phyloP scores from a whole-genome alignment of 2,797 vertebrate species.

The Psittacula echo region DNA sequence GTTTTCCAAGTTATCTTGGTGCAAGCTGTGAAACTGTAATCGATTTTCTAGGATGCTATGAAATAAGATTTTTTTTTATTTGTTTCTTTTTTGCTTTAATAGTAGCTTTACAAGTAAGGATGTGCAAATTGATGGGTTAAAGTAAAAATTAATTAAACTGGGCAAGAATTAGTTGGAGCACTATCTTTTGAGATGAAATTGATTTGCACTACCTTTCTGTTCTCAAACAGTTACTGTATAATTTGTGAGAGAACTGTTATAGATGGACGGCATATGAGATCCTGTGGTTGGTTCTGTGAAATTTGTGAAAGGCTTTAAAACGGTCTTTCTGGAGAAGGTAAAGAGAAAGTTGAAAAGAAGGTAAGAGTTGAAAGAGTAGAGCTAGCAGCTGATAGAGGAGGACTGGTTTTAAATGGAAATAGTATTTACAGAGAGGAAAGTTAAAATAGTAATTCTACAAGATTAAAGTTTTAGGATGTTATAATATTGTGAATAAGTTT shows the following conservation, averaged over 20 bases:
- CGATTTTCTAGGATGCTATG: slow-evolving; percentile 34
- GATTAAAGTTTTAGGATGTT: slow-evolving; percentile 39
- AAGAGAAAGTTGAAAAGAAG: slow-evolving; percentile 72
- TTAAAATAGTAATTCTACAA: slow-evolving; percentile 10
- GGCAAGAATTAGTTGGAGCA: slow-evolving; percentile 43
- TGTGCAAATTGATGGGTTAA: slow-evolving; percentile 58
- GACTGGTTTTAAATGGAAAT: slow-evolving; percentile 26
- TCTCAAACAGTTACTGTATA: slow-evolving; percentile 52
- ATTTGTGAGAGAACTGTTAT: slow-evolving; percentile 52
- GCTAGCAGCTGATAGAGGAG: not conserved
- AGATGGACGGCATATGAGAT: slow-evolving; percentile 23
- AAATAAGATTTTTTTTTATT: slow-evolving; percentile 53
- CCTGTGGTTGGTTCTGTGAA: slow-evolving; percentile 49
- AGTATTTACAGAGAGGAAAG: slow-evolving; percentile 53
- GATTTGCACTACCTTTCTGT: slow-evolving; percentile 75
- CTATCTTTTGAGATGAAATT: slow-evolving; percentile 54
- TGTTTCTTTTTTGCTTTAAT: slow-evolving; percentile 64
- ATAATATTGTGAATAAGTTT: slow-evolving; percentile 50
- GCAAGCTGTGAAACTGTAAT: slow-evolving; percentile 69
- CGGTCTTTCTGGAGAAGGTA: slow-evolving; percentile 43
- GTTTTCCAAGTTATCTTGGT: slow-evolving; percentile 52
- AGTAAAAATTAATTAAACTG: slow-evolving; percentile 35
- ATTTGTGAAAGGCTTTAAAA: slow-evolving; percentile 47
- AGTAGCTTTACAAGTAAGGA: slow-evolving; percentile 72
- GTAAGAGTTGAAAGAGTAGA: slow-evolving; percentile 19